phyloP scores from a whole-genome alignment of 1,140 invertebrate genomes.

The Ylistrum balloti region DNA sequence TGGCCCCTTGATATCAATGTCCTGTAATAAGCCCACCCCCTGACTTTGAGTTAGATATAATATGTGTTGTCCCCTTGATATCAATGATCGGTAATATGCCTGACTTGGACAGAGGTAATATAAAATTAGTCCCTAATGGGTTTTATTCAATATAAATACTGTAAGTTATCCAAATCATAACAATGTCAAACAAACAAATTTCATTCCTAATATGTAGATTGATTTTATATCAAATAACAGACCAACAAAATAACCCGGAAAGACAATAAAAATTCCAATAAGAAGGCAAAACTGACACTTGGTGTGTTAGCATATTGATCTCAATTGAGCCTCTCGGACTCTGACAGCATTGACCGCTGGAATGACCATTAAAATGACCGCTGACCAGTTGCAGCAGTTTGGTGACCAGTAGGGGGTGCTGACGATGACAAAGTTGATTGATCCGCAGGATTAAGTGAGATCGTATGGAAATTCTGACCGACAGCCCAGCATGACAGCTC shows the following conservation, averaged over 20 bases:
- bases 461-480: conserved; percentile 20
- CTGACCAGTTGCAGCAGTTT: background rate
- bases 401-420: background rate
- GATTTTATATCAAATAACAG: too few relatives aligned
- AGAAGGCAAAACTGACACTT: background rate
- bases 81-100: too few relatives aligned
- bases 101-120: too few relatives aligned
- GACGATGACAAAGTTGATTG: background rate
- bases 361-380: background rate
- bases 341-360: background rate
- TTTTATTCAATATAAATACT: too few relatives aligned
- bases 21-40: too few relatives aligned
- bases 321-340: background rate
- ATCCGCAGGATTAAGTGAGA: conserved; percentile 25
- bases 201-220: too few relatives aligned
- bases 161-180: too few relatives aligned
- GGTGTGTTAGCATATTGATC: conserved; percentile 1
- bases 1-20: too few relatives aligned
- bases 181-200: too few relatives aligned
- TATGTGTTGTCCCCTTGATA: too few relatives aligned
- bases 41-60: too few relatives aligned
- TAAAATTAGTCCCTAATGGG: too few relatives aligned
- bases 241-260: background rate
- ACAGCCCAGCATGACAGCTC: conserved; percentile 17
- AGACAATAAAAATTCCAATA: background rate